Percentiles rank a stretch among this genome's conserved stretches.
These are phyloP conservation scores for Eilema griseolum DNA, from an alignment of 2,888 invertebrate genomes.

Conservation along the genomic window DNA sequence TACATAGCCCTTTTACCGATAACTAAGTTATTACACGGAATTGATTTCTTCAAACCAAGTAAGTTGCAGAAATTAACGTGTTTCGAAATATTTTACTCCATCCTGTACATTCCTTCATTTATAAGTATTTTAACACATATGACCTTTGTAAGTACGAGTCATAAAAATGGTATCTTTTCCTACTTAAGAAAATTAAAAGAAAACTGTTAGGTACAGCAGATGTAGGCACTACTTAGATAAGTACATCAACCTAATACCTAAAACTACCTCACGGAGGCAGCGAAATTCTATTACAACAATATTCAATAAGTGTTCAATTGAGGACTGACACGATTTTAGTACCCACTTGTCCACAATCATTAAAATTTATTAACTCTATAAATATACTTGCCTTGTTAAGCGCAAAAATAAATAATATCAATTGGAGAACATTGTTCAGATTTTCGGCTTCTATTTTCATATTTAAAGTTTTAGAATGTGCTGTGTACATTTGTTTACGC, in stretches of 20 bases:
- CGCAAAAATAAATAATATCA: constrained; percentile 1
- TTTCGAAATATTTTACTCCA: no score
- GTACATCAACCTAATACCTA: not conserved
- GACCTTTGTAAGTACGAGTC: no score
- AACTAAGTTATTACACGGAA: no score
- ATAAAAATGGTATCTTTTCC: no score
- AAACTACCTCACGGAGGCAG: not conserved
- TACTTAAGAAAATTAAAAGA: no score
- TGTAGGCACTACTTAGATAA: not conserved
- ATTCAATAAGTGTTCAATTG: constrained; percentile 3
- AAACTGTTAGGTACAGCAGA: not conserved
- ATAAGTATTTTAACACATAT: no score
- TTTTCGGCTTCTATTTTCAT: not conserved
- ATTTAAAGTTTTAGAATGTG: not conserved
- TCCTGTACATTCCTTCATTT: no score
- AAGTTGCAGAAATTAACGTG: no score
- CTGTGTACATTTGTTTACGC: not conserved
- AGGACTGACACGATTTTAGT: not conserved
- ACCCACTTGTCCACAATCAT: not conserved
- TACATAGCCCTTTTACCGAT: no score
- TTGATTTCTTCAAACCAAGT: no score
- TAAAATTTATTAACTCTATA: constrained; percentile 8
- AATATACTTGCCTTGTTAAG: not conserved
- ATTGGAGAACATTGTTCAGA: not conserved
- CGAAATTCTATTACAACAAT: not conserved